Percentiles rank a stretch among this genome's conserved stretches.
Conservation (phyloP, 2,888 invertebrate genomes). For the Mimas tiliae region DNA sequence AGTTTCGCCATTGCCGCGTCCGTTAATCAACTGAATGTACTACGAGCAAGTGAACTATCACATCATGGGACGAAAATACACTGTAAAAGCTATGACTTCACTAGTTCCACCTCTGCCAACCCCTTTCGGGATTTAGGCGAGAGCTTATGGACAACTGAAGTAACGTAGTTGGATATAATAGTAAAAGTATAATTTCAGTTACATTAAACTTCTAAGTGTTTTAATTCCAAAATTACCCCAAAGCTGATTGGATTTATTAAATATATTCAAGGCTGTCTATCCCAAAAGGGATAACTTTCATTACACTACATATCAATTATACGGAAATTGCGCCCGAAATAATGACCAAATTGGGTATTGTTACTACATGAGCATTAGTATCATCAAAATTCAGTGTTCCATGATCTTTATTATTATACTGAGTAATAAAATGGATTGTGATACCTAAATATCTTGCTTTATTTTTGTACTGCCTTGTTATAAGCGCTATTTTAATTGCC, state of each 20-base stretch:
- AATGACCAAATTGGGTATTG: background rate
- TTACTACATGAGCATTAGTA: background rate
- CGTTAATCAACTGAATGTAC: too few species aligned
- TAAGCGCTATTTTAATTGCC: too few species aligned
- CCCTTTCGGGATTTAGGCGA: background rate
- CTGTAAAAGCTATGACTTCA: too few species aligned
- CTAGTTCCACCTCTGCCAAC: too few species aligned
- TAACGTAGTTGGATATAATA: background rate
- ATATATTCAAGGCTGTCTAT: slow-evolving; percentile 5
- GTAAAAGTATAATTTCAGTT: background rate
- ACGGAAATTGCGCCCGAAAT: background rate
- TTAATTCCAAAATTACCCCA: background rate
- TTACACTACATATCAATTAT: background rate
- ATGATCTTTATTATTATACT: background rate
- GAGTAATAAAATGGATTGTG: too few species aligned
- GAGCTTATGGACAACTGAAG: background rate
- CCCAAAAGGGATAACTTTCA: slow-evolving; percentile 10
- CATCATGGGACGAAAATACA: too few species aligned
- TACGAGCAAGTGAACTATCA: too few species aligned
- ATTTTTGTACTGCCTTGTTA: too few species aligned
- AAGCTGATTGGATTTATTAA: slow-evolving; percentile 5
- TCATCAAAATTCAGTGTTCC: background rate
- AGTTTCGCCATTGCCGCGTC: too few species aligned
- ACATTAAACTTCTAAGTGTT: background rate
- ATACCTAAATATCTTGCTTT: too few species aligned